Conservation (phyloP, 2,888 invertebrate genomes). For the Odontocerum albicorne region DNA sequence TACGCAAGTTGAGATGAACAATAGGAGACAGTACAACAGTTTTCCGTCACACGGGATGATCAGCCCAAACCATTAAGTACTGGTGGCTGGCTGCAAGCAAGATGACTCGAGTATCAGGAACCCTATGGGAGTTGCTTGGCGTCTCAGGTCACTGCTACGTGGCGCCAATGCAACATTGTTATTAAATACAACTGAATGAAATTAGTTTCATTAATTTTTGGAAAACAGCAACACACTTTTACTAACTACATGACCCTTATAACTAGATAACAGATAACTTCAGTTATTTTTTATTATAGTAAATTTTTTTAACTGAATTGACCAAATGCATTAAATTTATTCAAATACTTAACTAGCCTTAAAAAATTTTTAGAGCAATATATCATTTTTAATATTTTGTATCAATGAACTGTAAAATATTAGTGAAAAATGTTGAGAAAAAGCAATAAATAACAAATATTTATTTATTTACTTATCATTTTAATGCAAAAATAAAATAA, state of each 20-base stretch:
- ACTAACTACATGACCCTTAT: no score
- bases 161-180: conserved; percentile 30
- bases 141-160: conserved; percentile 27
- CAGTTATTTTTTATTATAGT: no score
- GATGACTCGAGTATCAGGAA: conserved; percentile 30
- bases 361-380: no score
- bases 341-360: no score
- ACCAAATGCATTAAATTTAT: no score
- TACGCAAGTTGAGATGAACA: conserved; percentile 28
- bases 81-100: conserved; percentile 29
- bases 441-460: no score
- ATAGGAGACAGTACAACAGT: conserved; percentile 13
- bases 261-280: neutral
- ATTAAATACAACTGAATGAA: conserved; percentile 26
- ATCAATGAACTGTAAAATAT: no score
- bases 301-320: no score
- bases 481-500: no score
- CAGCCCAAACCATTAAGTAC: conserved; percentile 25
- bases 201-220: conserved; percentile 18
- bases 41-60: conserved; percentile 36
- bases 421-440: no score
- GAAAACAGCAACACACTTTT: conserved; percentile 41
- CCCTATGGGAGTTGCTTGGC: conserved; percentile 28
- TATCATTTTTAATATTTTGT: no score
- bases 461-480: no score